phyloP scores from a whole-genome alignment of 2,113 vertebrate species.

The Periophthalmus modestus region DNA sequence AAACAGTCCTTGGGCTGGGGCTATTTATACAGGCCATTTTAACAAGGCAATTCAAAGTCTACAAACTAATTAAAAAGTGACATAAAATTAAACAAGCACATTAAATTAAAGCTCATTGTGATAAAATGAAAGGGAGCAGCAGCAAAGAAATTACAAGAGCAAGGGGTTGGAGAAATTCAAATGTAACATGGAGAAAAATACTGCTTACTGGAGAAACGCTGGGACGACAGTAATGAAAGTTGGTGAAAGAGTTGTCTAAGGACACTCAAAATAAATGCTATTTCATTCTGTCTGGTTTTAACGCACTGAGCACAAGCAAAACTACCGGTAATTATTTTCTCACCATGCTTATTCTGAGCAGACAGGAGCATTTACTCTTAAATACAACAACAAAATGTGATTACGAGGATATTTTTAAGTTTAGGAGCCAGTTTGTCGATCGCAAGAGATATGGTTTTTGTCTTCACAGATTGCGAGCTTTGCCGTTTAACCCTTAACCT shows the following conservation, averaged over 20 bases:
- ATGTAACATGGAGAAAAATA: not conserved
- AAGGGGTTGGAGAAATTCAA: not conserved
- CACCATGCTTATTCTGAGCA: not conserved
- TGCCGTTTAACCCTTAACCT: not conserved
- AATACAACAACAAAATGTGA: not conserved
- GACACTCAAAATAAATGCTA: not conserved
- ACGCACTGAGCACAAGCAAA: not conserved
- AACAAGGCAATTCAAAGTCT: conserved; percentile 13
- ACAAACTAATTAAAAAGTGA: conserved; percentile 13
- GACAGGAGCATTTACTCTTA: not conserved
- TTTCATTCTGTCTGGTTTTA: not conserved
- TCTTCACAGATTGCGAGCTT: too few species aligned
- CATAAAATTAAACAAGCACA: conserved; percentile 11
- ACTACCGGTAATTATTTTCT: not conserved
- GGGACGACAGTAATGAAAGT: not conserved
- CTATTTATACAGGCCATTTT: not conserved
- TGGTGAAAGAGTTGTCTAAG: not conserved
- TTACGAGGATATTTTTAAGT: not conserved
- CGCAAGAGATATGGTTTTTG: not conserved
- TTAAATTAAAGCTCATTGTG: conserved; percentile 5
- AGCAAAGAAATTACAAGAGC: not conserved
- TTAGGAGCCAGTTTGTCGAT: not conserved
- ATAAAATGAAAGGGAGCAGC: conserved; percentile 15
- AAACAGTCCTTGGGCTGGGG: conserved; percentile 7
- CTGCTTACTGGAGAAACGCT: not conserved